Base-by-base conservation (phyloP, 2,888 invertebrate species). In the Drosophila neonasuta region DNA sequence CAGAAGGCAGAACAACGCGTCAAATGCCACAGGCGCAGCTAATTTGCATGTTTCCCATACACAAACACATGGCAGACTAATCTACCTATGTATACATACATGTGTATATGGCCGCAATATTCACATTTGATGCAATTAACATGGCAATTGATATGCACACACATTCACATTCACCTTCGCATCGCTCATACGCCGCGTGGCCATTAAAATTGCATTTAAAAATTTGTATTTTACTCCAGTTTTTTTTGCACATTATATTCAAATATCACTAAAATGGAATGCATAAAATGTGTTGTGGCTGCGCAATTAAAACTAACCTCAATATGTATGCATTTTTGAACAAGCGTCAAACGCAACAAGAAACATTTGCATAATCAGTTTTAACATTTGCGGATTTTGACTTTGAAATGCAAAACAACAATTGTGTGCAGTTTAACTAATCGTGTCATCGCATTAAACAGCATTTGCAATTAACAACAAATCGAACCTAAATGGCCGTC, bases 361-460 rank as follows among this genome's bases (percentile, higher is more conserved):
- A 45, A 55, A 56, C 15, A 62, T 86, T 86, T 79, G 69, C 77
- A 86, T 86, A 86, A 86, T 84, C 68, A 73, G 71, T 78, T 78
- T 64, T 64, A 46, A 29, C 50, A 59, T 36, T 69, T 50, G 42
- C n/a, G 34, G 6, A 30, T 52, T 41, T 11, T 45, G 42, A 46
- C 57, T 54, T 57, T 52, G 65, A 17, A 44, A 59, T 30, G 46
- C 51, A 41, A 52, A 45, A 45, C 44, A 45, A 24, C 32, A 34
- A 20, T 39, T 34, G 11, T 11, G 13, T 49, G 46, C 51, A 52
- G 51, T 65, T 56, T 41, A 68, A 66, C 60, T 62, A 79, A 75
- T 81, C 68, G 66, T 76, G 76, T 81, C 73, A 69, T 46, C 48
- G 52, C 61, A 74, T 74, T 73, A 60, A 60, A 45, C 71, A 60